Conservation (phyloP, 2,797 vertebrate species). For the Hydrophis major region DNA sequence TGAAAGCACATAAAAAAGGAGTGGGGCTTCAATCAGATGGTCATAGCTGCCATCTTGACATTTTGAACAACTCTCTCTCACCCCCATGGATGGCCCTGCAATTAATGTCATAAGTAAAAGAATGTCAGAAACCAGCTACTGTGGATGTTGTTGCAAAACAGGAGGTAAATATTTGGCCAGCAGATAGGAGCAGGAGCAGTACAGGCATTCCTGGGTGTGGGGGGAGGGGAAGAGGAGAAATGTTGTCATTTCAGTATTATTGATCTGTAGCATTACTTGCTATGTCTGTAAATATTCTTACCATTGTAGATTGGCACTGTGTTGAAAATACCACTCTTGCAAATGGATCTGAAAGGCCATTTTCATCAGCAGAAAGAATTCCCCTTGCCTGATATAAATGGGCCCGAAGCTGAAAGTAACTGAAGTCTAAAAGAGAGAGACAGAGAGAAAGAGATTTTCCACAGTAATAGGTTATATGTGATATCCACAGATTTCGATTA, state of each 20-base stretch:
- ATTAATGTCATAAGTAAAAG: not conserved
- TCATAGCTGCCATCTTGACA: not conserved
- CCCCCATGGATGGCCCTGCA: not conserved
- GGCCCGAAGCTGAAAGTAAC: constrained; percentile 91
- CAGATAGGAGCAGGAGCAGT: not conserved
- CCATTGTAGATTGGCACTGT: constrained; percentile 84
- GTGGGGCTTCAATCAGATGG: not conserved
- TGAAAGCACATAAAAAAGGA: not conserved
- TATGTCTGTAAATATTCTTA: constrained; percentile 56
- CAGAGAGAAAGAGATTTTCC: not conserved
- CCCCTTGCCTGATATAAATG: constrained; percentile 91
- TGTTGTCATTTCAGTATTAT: not conserved
- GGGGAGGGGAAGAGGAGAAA: not conserved
- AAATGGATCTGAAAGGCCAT: constrained; percentile 90
- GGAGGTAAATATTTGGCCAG: not conserved
- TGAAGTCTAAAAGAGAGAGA: constrained; percentile 64
- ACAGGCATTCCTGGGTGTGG: not conserved
- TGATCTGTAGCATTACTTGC: not conserved
- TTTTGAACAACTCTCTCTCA: not conserved
- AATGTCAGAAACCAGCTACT: not conserved
- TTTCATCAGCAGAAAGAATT: constrained; percentile 85
- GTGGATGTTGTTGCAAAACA: not conserved
- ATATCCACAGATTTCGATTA: not conserved
- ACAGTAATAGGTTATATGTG: not conserved
- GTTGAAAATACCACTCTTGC: constrained; percentile 87